Evolutionary conservation across 2,888 invertebrate genomes (phyloP), one percentile per base, ranked within the genome.

Genomic region (Melieria picta): DNA sequence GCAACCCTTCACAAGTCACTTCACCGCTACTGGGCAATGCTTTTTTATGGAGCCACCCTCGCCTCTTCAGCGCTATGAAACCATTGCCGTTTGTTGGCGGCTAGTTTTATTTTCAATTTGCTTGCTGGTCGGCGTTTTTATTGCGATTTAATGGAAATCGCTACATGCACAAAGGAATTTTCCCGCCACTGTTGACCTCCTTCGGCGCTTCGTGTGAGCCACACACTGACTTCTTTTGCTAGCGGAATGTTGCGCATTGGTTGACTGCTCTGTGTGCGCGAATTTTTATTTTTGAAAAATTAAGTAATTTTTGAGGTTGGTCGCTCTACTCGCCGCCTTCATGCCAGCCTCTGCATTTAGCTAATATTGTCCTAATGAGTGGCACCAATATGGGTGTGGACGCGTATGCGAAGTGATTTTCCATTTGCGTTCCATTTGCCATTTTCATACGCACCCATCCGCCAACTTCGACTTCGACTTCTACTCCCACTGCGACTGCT

Each of bases 81-180:
- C 16, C 16, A 16, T 16, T 16, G 16, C 16, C 16, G 16, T 16
- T 16, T 16, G 16, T 1, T 16, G 0, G 16, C 16, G 16, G 7
- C 9, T 13, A n/a, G n/a, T 58, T 42, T 50, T 60, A 58, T 50
- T 67, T 47, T 57, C 66, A 57, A 69, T 69, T 69, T 62, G 9
- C 56, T 6, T 43, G n/a, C 45, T 57, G 45, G 60, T 13, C 47
- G 42, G 43, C 60, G 57, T 56, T 75, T 76, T 77, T 76, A 77
- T 77, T 76, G 75, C 73, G 76, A 70, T 76, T 77, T 74, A 76
- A 77, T 76, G 76, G 75, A 74, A 77, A 77, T 76, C 72, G 70
- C 63, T 58, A 67, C 75, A 71, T 72, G 74, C 73, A 74, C 71
- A 74, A 72, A 46, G 13, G 64, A 72, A 69, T 60, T 65, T 60